A percentile compares a stretch with the other conserved stretches of the same genome.
Conservation (phyloP, 64 coral and sea anemone species). For the Dendronephthya gigantea region DNA sequence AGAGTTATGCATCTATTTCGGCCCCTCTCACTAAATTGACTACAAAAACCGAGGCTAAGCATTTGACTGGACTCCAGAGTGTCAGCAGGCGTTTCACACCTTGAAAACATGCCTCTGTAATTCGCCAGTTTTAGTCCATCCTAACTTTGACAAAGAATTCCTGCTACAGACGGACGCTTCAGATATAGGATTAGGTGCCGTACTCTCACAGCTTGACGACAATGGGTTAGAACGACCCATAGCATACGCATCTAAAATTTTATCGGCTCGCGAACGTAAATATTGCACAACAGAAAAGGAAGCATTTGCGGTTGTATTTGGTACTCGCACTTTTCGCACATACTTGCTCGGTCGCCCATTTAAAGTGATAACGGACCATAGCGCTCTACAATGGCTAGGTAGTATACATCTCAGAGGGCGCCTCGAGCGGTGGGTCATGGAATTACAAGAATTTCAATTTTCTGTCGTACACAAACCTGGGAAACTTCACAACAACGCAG, state of each 20-base stretch:
- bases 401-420: constrained; percentile 26
- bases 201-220: constrained; percentile 17
- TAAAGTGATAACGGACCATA: constrained; percentile 31
- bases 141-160: constrained; percentile 19
- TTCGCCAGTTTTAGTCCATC: neutral
- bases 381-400: constrained; percentile 3
- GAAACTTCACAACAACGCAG: constrained; percentile 11
- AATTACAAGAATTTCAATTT: constrained; percentile 37
- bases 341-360: constrained; percentile 13
- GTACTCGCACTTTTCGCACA: constrained; percentile 9
- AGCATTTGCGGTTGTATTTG: constrained; percentile 5
- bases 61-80: constrained; percentile 11
- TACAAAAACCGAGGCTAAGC: no score
- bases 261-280: constrained; percentile 21
- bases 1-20: neutral
- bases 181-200: constrained; percentile 19
- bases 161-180: constrained; percentile 19
- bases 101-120: neutral
- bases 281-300: neutral
- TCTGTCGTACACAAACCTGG: constrained; percentile 8
- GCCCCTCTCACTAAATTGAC: no score
- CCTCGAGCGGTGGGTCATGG: constrained; percentile 26
- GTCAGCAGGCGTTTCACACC: neutral
- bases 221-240: constrained; percentile 20
- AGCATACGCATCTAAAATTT: constrained; percentile 10